A percentile compares a stretch with the other conserved stretches of the same genome.
Evolutionary conservation across 1,140 invertebrate genomes (phyloP).

Genomic region (Lepidostoma basale): DNA sequence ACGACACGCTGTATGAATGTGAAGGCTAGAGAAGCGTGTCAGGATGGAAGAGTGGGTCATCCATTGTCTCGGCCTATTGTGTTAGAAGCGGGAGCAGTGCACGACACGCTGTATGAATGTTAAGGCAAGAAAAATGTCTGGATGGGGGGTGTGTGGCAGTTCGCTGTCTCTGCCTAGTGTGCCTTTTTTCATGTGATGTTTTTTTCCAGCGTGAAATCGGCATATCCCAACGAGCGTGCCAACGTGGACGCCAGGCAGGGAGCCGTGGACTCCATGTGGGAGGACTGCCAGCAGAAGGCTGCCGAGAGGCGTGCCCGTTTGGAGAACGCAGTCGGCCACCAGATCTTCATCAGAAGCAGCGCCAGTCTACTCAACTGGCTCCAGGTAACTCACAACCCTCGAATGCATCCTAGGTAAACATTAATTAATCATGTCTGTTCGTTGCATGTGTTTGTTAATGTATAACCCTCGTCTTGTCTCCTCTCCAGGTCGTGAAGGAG

Average conservation of each 20-base stretch:
- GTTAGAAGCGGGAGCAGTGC: no score
- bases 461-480: not conserved
- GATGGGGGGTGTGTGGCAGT: no score
- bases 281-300: constrained; percentile 85
- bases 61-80: no score
- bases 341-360: constrained; percentile 87
- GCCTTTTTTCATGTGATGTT: not conserved
- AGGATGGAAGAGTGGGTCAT: no score
- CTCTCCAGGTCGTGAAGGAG: constrained; percentile 70
- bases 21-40: no score
- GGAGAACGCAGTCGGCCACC: constrained; percentile 91
- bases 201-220: constrained; percentile 75
- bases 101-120: no score
- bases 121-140: no score
- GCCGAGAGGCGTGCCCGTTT: constrained; percentile 78
- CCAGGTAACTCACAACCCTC: constrained; percentile 48
- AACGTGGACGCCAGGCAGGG: constrained; percentile 86
- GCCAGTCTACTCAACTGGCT: constrained; percentile 54
- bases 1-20: no score
- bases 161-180: no score
- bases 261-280: constrained; percentile 88
- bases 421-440: not conserved
- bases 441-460: not conserved
- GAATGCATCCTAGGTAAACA: not conserved
- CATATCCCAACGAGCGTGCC: constrained; percentile 87